These are phyloP conservation scores for Thalpophila matura DNA, from an alignment of 2,888 invertebrate species.

Conservation along the genomic window DNA sequence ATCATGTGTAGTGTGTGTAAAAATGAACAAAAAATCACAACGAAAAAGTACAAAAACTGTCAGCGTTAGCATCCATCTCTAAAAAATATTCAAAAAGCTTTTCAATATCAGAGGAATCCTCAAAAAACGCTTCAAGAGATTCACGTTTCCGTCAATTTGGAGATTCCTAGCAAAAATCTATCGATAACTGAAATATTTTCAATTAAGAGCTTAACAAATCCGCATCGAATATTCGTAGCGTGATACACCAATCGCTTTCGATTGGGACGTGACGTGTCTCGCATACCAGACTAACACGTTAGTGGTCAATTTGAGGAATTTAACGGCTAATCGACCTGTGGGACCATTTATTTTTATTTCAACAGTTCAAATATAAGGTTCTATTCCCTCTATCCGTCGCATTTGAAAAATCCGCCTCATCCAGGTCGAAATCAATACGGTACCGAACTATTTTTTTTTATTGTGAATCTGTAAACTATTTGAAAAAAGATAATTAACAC, in stretches of 20 bases:
- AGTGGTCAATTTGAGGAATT: slow-evolving; percentile 41
- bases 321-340: not conserved
- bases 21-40: too few relatives aligned
- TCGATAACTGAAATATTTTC: slow-evolving; percentile 47
- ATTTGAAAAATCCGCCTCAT: too few relatives aligned
- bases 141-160: slow-evolving; percentile 11
- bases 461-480: too few relatives aligned
- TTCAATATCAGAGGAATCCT: slow-evolving; percentile 24
- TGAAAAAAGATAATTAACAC: too few relatives aligned
- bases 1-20: too few relatives aligned
- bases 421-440: too few relatives aligned
- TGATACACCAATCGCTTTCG: slow-evolving; percentile 28
- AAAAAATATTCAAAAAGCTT: not conserved
- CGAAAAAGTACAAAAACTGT: too few relatives aligned
- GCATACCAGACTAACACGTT: slow-evolving; percentile 11
- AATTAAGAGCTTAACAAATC: slow-evolving; percentile 48
- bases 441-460: too few relatives aligned
- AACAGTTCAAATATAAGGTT: slow-evolving; percentile 2
- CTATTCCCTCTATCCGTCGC: too few relatives aligned
- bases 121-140: slow-evolving; percentile 17
- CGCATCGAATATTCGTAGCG: slow-evolving; percentile 33
- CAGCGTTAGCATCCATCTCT: not conserved
- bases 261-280: slow-evolving; percentile 44
- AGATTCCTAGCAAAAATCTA: slow-evolving; percentile 24
- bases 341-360: slow-evolving; percentile 2